Percentiles rank a stretch among this genome's conserved stretches.
Evolutionary conservation across 2,113 vertebrate genomes (phyloP).

Genomic region (Turnix velox): DNA sequence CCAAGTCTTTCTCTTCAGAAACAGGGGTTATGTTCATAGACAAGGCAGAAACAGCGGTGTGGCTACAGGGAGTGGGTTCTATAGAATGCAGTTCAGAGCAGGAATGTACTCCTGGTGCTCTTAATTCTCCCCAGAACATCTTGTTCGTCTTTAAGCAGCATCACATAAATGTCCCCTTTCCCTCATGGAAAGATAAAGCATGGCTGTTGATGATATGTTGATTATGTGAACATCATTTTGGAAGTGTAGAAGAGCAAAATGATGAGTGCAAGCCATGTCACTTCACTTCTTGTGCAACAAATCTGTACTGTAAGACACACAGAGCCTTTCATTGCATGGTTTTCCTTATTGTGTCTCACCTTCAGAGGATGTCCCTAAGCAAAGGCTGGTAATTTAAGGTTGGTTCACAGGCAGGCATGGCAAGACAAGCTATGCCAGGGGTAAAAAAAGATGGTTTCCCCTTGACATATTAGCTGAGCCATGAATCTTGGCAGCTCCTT

Average conservation of each 20-base stretch:
- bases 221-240: not conserved
- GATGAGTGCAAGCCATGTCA: not conserved
- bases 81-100: not conserved
- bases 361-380: not conserved
- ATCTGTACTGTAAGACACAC: not conserved
- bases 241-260: not conserved
- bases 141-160: not conserved
- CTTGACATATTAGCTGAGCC: accelerated
- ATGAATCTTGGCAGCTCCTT: not conserved
- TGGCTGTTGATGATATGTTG: not conserved
- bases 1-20: too few species aligned
- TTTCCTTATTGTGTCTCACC: not conserved
- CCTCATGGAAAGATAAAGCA: not conserved
- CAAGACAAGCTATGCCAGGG: not conserved
- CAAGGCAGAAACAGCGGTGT: not conserved
- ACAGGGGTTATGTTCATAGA: not conserved
- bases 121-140: not conserved
- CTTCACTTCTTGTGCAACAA: not conserved
- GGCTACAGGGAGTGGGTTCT: not conserved
- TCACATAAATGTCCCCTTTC: accelerated
- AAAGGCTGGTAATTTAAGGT: not conserved
- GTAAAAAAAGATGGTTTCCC: not conserved
- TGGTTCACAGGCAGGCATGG: accelerated
- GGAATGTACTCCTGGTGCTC: not conserved
- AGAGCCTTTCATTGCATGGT: not conserved